phyloP scores from a whole-genome alignment of 2,797 vertebrate species.

The Spinus pinus region DNA sequence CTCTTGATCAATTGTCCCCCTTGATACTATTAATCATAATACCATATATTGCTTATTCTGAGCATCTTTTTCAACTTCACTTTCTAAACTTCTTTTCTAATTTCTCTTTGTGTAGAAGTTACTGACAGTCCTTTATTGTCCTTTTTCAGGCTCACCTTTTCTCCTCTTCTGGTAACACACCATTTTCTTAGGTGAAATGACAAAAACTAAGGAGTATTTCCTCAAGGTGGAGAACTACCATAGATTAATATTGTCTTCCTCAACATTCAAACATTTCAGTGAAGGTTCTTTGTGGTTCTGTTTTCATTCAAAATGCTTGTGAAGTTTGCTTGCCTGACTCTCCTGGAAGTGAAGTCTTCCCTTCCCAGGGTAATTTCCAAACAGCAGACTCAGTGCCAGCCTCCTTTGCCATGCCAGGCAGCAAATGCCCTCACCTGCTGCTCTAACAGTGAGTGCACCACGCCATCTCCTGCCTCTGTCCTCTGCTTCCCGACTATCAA shows the following conservation, averaged over 20 bases:
- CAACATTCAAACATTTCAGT: background rate
- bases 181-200: background rate
- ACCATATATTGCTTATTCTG: background rate
- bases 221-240: background rate
- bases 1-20: constrained; percentile 48
- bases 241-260: background rate
- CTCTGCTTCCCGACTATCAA: background rate
- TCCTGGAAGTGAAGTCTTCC: background rate
- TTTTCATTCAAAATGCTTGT: background rate
- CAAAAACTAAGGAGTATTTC: background rate
- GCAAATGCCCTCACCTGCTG: background rate
- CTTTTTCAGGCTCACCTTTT: background rate
- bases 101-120: background rate
- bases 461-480: background rate
- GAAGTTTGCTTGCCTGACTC: background rate
- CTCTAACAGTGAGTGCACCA: background rate
- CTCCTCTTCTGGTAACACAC: background rate
- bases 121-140: background rate
- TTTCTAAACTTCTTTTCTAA: background rate
- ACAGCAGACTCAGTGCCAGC: background rate
- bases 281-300: background rate
- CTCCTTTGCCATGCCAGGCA: background rate
- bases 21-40: constrained; percentile 20
- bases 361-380: background rate
- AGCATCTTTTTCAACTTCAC: background rate